These are phyloP conservation scores for Ascaphus truei DNA, from an alignment of 2,113 vertebrate genomes.

Conservation along the genomic window DNA sequence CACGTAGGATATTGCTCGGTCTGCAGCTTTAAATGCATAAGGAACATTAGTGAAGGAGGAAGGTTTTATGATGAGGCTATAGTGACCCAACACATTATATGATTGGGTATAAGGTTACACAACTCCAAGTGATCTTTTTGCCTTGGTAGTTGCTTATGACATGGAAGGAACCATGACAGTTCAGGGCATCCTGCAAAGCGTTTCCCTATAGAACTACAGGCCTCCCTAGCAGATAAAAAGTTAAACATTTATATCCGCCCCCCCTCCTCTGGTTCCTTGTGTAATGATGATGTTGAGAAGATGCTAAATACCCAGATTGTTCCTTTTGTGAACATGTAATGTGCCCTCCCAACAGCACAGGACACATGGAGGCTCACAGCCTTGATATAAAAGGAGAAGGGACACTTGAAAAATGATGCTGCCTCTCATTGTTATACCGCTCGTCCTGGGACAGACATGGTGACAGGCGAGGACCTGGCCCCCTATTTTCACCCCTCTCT, in stretches of 20 bases:
- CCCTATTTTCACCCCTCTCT: constrained; percentile 38
- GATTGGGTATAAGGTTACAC: too few relatives aligned
- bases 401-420: constrained; percentile 51
- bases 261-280: too few relatives aligned
- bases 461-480: constrained; percentile 40
- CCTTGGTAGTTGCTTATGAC: too few relatives aligned
- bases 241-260: not conserved
- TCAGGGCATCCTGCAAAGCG: not conserved
- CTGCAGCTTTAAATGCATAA: too few relatives aligned
- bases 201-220: not conserved
- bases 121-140: too few relatives aligned
- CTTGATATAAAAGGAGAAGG: constrained; percentile 52
- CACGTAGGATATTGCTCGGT: too few relatives aligned
- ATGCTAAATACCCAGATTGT: constrained; percentile 6
- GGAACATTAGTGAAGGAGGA: too few relatives aligned
- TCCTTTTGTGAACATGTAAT: not conserved
- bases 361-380: constrained; percentile 11
- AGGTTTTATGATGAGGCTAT: too few relatives aligned
- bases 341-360: not conserved
- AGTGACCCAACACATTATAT: too few relatives aligned
- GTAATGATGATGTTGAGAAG: not conserved
- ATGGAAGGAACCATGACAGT: not conserved
- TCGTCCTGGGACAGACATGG: constrained; percentile 42
- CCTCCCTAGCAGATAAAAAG: not conserved
- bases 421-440: constrained; percentile 43